Conservation (phyloP, 2,888 invertebrate genomes). For the Helicoverpa assulta region DNA sequence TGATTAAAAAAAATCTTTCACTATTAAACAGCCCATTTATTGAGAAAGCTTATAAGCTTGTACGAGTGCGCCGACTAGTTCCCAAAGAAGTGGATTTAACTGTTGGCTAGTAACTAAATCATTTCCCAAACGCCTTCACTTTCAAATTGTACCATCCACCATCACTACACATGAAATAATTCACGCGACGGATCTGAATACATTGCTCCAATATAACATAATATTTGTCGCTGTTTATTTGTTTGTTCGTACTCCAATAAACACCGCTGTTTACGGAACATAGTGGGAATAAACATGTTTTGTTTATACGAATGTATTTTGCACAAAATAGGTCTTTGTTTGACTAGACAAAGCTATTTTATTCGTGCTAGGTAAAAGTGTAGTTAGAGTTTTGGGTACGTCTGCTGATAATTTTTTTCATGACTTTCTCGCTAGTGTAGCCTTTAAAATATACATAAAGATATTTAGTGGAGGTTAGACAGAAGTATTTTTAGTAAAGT, state of each 20-base stretch:
- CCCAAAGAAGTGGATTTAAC: neutral
- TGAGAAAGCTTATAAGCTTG: too few species aligned
- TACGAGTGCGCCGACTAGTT: neutral
- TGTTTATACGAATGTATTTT: neutral
- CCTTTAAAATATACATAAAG: too few species aligned
- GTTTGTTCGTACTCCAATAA: conserved; percentile 43
- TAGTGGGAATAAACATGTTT: conserved; percentile 17
- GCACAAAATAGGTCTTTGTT: neutral
- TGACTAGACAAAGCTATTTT: too few species aligned
- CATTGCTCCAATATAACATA: conserved; percentile 37
- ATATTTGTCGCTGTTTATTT: conserved; percentile 44
- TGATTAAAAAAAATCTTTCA: too few species aligned
- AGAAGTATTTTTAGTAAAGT: too few species aligned
- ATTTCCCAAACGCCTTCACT: conserved; percentile 12
- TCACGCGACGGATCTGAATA: conserved; percentile 36
- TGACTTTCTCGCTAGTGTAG: too few species aligned
- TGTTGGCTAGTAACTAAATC: neutral
- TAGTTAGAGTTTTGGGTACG: too few species aligned
- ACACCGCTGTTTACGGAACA: conserved; percentile 37
- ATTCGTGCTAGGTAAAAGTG: too few species aligned
- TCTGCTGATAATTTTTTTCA: too few species aligned
- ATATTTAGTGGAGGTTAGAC: too few species aligned
- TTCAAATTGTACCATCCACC: conserved; percentile 10
- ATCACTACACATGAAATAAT: conserved; percentile 37
- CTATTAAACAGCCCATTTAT: too few species aligned